These are phyloP conservation scores for Plodia interpunctella DNA, from an alignment of 1,140 invertebrate species.

Conservation along the genomic window DNA sequence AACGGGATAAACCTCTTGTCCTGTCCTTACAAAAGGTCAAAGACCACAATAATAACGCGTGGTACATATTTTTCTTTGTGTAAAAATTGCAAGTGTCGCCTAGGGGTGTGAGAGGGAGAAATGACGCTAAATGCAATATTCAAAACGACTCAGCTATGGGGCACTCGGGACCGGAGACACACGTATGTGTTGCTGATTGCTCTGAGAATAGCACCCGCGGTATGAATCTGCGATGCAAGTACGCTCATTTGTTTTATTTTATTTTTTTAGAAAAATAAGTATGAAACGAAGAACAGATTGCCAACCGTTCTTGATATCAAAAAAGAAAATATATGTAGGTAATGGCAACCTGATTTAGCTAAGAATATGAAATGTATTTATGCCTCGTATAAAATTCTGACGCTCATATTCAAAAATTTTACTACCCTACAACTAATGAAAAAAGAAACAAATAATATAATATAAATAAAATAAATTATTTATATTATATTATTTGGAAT, in stretches of 20 bases:
- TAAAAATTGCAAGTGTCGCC: constrained; percentile 16
- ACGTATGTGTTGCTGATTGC: constrained; percentile 62
- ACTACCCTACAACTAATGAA: no score
- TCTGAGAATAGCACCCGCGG: constrained; percentile 45
- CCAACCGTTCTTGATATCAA: no score
- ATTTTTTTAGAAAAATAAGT: constrained; percentile 18
- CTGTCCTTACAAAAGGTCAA: background rate
- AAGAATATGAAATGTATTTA: no score
- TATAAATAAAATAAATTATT: no score
- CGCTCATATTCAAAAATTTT: no score
- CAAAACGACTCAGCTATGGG: constrained; percentile 50
- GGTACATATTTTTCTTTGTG: constrained; percentile 2
- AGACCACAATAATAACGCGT: background rate
- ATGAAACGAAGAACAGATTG: no score
- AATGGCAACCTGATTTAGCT: no score
- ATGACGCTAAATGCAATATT: constrained; percentile 62
- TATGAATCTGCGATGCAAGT: constrained; percentile 39
- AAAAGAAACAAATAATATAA: no score
- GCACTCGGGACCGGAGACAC: constrained; percentile 46
- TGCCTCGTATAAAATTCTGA: no score
- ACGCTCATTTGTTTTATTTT: background rate
- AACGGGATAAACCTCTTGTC: background rate
- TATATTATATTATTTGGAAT: background rate
- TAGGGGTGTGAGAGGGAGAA: constrained; percentile 14
- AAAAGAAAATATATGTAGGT: no score